Conservation (phyloP, 2,113 vertebrate species). For the Ciconia maguari region DNA sequence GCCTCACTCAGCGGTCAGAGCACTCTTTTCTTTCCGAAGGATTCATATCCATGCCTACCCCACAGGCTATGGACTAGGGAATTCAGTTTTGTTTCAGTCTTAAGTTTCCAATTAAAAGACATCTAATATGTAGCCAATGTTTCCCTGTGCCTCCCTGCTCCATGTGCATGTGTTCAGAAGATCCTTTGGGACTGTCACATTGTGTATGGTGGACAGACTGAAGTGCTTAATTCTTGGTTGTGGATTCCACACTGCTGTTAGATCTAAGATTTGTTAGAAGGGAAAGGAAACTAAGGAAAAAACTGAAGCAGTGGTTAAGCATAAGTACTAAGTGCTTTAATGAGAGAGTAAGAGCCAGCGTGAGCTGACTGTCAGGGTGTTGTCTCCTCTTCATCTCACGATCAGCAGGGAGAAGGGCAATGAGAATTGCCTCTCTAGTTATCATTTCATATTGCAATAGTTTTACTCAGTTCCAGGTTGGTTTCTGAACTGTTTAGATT, state of each 20-base stretch:
- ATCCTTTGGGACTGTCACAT: background rate
- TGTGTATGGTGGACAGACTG: background rate
- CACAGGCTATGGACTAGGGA: background rate
- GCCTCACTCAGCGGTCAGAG: background rate
- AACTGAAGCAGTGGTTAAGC: background rate
- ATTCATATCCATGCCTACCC: background rate
- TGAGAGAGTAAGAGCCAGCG: background rate
- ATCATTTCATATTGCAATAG: background rate
- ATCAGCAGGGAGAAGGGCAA: background rate
- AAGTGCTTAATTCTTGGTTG: background rate
- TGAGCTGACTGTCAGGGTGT: background rate
- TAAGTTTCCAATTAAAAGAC: background rate
- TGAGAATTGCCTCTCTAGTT: background rate
- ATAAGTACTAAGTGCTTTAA: background rate
- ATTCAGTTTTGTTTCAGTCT: background rate
- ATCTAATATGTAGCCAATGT: fast-evolving
- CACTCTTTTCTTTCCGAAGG: background rate
- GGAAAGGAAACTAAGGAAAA: background rate
- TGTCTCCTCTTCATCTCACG: background rate
- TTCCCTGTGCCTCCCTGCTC: background rate
- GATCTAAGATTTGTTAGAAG: background rate
- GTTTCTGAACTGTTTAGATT: background rate
- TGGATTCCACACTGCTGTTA: background rate
- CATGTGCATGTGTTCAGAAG: background rate
- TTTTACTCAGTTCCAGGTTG: background rate